These are phyloP conservation scores for Oreochromis niloticus DNA, from an alignment of 2,113 vertebrate species.

Conservation along the genomic window DNA sequence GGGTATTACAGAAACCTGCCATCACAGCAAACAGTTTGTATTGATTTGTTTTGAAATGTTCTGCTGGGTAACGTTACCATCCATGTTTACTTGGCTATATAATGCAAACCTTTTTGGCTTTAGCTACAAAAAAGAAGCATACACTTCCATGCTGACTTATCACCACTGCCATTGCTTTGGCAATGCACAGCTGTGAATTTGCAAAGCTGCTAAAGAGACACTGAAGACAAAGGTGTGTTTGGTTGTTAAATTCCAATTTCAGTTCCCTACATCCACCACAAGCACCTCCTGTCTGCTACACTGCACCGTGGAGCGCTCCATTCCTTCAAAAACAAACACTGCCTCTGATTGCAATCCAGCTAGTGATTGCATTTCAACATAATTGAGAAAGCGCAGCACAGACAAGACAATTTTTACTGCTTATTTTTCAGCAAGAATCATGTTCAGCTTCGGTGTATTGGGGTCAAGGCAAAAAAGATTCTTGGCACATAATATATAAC, in stretches of 20 bases:
- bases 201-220: not conserved
- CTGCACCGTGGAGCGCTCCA: not conserved
- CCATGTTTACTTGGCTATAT: not conserved
- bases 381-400: not conserved
- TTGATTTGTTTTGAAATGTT: not conserved
- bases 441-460: not conserved
- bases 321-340: not conserved
- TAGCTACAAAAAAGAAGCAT: not conserved
- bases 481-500: not conserved
- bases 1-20: not conserved
- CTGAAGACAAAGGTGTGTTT: not conserved
- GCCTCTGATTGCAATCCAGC: not conserved
- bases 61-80: not conserved
- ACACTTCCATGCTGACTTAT: not conserved
- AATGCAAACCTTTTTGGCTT: not conserved
- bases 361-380: not conserved
- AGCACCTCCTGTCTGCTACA: not conserved
- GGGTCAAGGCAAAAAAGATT: not conserved
- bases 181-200: not conserved
- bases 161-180: not conserved
- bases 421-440: not conserved
- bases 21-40: not conserved
- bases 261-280: not conserved
- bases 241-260: not conserved
- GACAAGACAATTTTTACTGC: not conserved